Percentiles rank a stretch among this genome's conserved stretches.
Evolutionary conservation across 2,797 vertebrate species (phyloP).

Genomic region (Gymnoscopelus braueri): DNA sequence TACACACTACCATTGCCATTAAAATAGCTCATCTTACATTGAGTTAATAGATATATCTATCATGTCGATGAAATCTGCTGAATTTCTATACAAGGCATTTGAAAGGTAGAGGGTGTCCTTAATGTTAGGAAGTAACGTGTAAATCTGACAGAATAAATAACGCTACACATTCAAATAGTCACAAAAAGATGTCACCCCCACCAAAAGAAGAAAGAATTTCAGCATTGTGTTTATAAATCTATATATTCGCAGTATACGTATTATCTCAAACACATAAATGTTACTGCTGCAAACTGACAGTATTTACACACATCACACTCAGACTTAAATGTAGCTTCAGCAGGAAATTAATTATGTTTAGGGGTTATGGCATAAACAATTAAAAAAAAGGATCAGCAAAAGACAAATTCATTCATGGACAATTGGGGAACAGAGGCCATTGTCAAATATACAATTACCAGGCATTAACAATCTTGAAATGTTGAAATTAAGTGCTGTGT

Average conservation of each 20-base stretch:
- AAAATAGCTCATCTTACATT: conserved; percentile 68
- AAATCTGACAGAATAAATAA: conserved; percentile 43
- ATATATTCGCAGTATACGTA: conserved; percentile 42
- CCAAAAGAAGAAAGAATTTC: conserved; percentile 19
- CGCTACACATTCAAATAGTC: conserved; percentile 53
- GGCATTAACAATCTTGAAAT: not conserved
- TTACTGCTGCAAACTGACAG: too few species aligned
- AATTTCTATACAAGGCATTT: conserved; percentile 47
- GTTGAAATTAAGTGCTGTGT: conserved; percentile 18
- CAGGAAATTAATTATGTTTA: conserved; percentile 38
- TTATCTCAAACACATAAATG: conserved; percentile 12
- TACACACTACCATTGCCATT: conserved; percentile 74
- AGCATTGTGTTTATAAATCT: conserved; percentile 25
- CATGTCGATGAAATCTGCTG: conserved; percentile 50
- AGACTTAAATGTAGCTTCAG: not conserved
- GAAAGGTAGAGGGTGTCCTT: conserved; percentile 31
- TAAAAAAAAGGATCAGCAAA: too few species aligned
- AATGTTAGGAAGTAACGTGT: conserved; percentile 40
- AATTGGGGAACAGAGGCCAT: not conserved
- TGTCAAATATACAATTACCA: not conserved
- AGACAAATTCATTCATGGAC: too few species aligned
- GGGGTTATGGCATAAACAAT: not conserved
- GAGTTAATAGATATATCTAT: conserved; percentile 36
- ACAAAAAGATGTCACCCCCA: conserved; percentile 2
- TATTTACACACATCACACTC: conserved; percentile 2